Evolutionary conservation across 1,140 invertebrate genomes (phyloP).

Genomic region (Gerris buenoi): DNA sequence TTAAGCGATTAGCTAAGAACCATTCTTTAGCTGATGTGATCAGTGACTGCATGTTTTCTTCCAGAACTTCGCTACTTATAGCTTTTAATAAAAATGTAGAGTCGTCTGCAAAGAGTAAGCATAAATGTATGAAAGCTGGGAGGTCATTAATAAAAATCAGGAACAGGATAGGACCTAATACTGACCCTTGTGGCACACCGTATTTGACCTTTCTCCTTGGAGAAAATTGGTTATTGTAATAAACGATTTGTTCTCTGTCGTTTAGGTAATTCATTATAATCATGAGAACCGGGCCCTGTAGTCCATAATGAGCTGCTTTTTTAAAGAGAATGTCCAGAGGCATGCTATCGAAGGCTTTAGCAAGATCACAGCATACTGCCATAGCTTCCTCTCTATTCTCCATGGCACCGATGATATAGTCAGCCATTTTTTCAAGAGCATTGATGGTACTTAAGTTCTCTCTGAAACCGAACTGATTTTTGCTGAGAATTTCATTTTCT

Average conservation of each 20-base stretch:
- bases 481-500: constrained; percentile 4
- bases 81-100: not conserved
- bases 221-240: not conserved
- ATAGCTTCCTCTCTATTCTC: constrained; percentile 4
- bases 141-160: not conserved
- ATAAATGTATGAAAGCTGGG: not conserved
- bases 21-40: not conserved
- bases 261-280: not conserved
- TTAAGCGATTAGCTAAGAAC: not conserved
- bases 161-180: not conserved
- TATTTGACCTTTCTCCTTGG: not conserved
- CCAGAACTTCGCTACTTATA: not conserved
- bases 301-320: not conserved
- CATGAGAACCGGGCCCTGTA: not conserved
- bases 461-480: constrained; percentile 13
- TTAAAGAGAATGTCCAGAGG: constrained; percentile 4
- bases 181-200: not conserved
- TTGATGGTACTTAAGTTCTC: constrained; percentile 2
- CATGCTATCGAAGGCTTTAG: constrained; percentile 14
- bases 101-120: not conserved
- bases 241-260: not conserved
- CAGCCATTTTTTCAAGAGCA: constrained; percentile 6
- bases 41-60: not conserved
- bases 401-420: not conserved
- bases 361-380: constrained; percentile 13